phyloP scores from a whole-genome alignment of 2,797 vertebrate species.

The Acanthurus leucopareius region DNA sequence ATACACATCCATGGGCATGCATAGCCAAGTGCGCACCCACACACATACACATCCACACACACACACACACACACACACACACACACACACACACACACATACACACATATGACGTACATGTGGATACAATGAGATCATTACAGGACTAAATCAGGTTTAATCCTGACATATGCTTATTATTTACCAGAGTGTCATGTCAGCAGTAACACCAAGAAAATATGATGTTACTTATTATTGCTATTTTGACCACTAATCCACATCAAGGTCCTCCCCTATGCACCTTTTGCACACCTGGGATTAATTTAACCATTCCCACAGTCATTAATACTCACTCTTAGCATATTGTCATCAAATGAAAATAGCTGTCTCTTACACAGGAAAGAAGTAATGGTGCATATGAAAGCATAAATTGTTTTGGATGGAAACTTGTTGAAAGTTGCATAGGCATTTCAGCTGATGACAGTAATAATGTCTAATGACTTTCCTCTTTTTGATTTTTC shows the following conservation, averaged over 20 bases:
- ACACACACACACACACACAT: conserved; percentile 30
- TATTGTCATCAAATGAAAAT: conserved; percentile 19
- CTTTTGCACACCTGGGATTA: conserved; percentile 30
- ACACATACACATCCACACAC: conserved; percentile 54
- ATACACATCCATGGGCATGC: conserved; percentile 43
- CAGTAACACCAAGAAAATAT: conserved; percentile 57
- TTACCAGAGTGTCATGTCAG: conserved; percentile 74
- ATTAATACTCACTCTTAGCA: conserved; percentile 5
- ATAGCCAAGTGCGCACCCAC: conserved; percentile 12
- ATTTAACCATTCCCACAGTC: conserved; percentile 25
- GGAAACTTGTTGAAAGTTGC: conserved; percentile 65
- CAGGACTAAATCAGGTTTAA: conserved; percentile 75
- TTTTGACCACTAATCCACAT: conserved; percentile 64
- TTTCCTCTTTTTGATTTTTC: conserved; percentile 84
- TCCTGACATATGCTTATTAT: conserved; percentile 82
- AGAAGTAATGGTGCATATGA: conserved; percentile 8
- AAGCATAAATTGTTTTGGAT: conserved; percentile 34
- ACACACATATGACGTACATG: conserved; percentile 49
- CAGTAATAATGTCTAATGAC: conserved; percentile 74
- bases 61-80: conserved; percentile 61
- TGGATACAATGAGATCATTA: conserved; percentile 76
- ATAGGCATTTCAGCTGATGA: conserved; percentile 73
- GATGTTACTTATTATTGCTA: conserved; percentile 70
- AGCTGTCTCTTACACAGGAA: not conserved
- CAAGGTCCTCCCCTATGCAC: conserved; percentile 53